Percentiles rank a stretch among this genome's conserved stretches.
These are phyloP conservation scores for Pseudococcus jackbeardsleyi DNA, from an alignment of 2,888 invertebrate genomes.

Conservation along the genomic window DNA sequence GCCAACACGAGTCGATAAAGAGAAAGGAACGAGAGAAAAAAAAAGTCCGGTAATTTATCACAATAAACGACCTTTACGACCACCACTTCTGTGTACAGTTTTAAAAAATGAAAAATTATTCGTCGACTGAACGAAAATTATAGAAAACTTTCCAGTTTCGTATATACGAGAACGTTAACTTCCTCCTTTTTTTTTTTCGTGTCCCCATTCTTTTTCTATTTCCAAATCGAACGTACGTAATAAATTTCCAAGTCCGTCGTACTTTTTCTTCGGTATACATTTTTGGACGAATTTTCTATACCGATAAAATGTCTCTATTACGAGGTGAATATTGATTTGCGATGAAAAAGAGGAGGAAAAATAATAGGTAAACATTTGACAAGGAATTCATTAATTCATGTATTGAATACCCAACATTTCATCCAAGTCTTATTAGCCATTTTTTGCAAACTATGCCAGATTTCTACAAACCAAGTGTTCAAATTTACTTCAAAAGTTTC, in stretches of 20 bases:
- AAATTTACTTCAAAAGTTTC: no score
- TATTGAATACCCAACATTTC: no score
- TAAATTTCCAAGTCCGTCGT: slow-evolving; percentile 5
- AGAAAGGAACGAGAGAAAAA: not conserved
- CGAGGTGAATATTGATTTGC: no score
- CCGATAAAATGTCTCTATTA: no score
- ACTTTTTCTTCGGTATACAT: not conserved
- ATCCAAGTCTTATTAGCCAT: no score
- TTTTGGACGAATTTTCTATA: not conserved
- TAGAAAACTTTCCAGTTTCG: slow-evolving; percentile 26
- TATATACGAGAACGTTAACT: slow-evolving; percentile 1
- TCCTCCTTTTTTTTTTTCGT: not conserved
- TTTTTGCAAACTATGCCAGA: no score
- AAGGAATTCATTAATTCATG: no score
- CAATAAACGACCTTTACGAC: slow-evolving; percentile 53
- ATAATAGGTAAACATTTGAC: no score
- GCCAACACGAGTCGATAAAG: not conserved
- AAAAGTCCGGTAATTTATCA: slow-evolving; percentile 47
- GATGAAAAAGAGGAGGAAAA: no score
- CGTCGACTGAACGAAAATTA: slow-evolving; percentile 36
- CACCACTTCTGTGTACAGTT: slow-evolving; percentile 39
- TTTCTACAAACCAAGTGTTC: no score
- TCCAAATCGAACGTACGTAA: slow-evolving; percentile 41
- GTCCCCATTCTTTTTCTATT: not conserved
- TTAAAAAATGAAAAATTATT: slow-evolving; percentile 50